Evolutionary conservation across 2,888 invertebrate genomes (phyloP), one percentile per base, ranked within the genome.

Genomic region (Apocheima hispidaria): DNA sequence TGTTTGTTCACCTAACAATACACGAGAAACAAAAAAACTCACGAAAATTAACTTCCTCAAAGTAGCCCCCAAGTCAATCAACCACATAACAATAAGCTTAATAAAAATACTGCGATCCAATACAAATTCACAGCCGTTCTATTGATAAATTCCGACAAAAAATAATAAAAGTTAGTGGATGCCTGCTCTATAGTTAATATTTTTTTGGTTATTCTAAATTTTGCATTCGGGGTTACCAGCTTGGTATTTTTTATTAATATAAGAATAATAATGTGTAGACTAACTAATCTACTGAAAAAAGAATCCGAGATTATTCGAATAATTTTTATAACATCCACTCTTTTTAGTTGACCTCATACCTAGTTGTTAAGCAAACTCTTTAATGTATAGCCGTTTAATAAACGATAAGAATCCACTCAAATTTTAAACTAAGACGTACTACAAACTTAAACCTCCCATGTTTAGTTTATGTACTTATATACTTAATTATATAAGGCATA

Each of bases 401-500:
- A 44, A 46, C 10, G 10, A 30, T 20, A 33, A 46, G 46, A 33
- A 46, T 46, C 46, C 18, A 33, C 12, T 46, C 30, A 14, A 6
- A 21, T 20, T 46, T 16, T 28, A 28, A 44, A 46, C 1, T 46
- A 46, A 30, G 46, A 30, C 2, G 10, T 4, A 43, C 20, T 21
- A 33, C 30, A 30, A 16, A 18, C 9, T 14, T 12, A 30, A 30
- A 6, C 30, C 10, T 18, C 5, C 20, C n/a, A 20, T 12, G 30
- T 46, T 30, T 46, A 12, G 46, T 6, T 20, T 30, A 23, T 23
- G 43, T 44, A 46, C 14, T 7, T 40, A 41, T 10, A 16, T 46
- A 46, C 33, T 41, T 56, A 41, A 21, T 14, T 33, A 23, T 16
- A 0, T 58, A 48, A 60, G 44, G 36, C 20, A 44, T 50, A 23